These are phyloP conservation scores for Orthosia gothica DNA, from an alignment of 2,888 invertebrate species.

Conservation along the genomic window DNA sequence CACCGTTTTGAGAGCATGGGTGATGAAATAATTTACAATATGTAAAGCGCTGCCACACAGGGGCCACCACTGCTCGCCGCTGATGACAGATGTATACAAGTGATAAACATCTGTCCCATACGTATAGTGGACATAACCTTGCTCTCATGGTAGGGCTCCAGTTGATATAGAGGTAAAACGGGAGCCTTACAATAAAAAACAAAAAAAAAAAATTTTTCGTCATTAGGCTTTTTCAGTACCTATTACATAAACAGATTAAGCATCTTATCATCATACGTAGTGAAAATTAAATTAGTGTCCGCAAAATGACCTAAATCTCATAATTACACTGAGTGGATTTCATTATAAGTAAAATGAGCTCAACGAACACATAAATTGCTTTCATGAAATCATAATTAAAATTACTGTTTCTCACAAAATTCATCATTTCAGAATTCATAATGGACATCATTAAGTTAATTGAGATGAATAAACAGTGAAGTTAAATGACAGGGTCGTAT, in stretches of 20 bases:
- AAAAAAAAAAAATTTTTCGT: background rate
- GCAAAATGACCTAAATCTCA: slow-evolving; percentile 11
- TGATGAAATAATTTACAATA: too few species aligned
- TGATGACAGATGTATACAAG: too few species aligned
- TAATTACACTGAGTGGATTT: slow-evolving; percentile 12
- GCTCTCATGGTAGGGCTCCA: too few species aligned
- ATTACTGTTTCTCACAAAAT: slow-evolving; percentile 40
- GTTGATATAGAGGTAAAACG: too few species aligned
- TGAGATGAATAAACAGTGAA: slow-evolving; percentile 48
- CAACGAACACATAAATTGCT: slow-evolving; percentile 35
- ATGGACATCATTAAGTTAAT: slow-evolving; percentile 52
- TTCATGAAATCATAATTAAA: slow-evolving; percentile 50
- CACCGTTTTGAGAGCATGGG: too few species aligned
- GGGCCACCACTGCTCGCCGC: too few species aligned
- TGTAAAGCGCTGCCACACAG: too few species aligned
- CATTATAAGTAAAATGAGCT: slow-evolving; percentile 41
- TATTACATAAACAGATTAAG: background rate
- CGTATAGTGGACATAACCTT: too few species aligned
- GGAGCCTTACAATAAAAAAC: too few species aligned
- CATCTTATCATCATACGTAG: background rate
- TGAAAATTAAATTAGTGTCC: background rate
- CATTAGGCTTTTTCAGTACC: background rate
- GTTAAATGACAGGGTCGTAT: slow-evolving; percentile 21
- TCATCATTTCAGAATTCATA: slow-evolving; percentile 55
- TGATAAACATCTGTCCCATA: too few species aligned